These are phyloP conservation scores for Porites cylindrica DNA, from an alignment of 92 coral and sea anemone genomes.

Conservation along the genomic window DNA sequence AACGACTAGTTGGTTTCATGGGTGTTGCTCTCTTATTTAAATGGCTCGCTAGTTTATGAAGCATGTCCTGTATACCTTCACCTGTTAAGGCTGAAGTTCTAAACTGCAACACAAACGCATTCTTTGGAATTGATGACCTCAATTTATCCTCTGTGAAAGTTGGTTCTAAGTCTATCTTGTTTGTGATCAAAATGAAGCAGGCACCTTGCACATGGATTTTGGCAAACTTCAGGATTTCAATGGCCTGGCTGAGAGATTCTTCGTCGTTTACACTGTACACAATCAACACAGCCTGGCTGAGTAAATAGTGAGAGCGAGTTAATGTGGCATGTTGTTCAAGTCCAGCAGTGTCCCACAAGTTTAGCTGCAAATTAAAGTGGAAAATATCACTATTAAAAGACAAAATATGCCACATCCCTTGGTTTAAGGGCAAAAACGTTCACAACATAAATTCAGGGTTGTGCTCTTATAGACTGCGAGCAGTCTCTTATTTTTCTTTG, in stretches of 20 bases:
- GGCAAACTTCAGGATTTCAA: constrained; percentile 7
- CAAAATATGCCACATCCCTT: background rate
- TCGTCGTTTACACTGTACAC: constrained; percentile 76
- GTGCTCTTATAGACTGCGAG: too few relatives aligned
- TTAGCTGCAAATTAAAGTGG: constrained; percentile 47
- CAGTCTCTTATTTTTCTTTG: too few relatives aligned
- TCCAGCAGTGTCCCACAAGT: constrained; percentile 85
- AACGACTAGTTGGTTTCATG: constrained; percentile 26
- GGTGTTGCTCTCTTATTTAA: constrained; percentile 25
- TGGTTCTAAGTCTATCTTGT: constrained; percentile 81
- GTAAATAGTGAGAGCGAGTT: constrained; percentile 78
- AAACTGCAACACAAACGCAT: constrained; percentile 35
- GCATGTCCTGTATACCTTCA: constrained; percentile 76
- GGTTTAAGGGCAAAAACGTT: too few relatives aligned
- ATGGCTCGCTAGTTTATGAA: constrained; percentile 24
- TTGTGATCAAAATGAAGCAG: constrained; percentile 65
- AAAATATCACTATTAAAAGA: background rate
- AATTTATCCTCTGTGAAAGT: constrained; percentile 52
- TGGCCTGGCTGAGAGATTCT: constrained; percentile 48
- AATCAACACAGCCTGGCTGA: constrained; percentile 76
- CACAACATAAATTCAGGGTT: too few relatives aligned
- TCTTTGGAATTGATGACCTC: background rate
- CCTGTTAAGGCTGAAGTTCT: constrained; percentile 84
- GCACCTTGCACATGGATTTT: constrained; percentile 72
- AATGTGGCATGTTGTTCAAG: constrained; percentile 70